Percentiles rank a stretch among this genome's conserved stretches.
phyloP scores from a whole-genome alignment of 2,113 vertebrate genomes.

The Egretta garzetta region DNA sequence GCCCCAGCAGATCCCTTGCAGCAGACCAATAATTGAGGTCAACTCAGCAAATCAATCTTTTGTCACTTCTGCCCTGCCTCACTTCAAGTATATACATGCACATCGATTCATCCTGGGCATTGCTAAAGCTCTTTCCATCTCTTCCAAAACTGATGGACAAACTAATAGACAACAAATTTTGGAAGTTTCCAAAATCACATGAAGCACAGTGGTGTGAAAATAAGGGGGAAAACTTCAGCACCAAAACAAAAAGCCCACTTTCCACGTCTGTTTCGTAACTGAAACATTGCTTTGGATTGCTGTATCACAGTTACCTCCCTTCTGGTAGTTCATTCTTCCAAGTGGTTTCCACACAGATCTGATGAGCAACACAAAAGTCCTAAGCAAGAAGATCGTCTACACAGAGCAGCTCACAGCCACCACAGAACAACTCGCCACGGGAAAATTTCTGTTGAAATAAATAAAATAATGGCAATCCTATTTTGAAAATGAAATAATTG shows the following conservation, averaged over 20 bases:
- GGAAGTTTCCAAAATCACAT: background rate
- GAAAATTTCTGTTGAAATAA: background rate
- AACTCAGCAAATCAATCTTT: constrained; percentile 13
- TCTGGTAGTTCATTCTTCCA: background rate
- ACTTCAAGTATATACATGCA: background rate
- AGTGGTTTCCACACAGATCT: background rate
- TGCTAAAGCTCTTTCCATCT: background rate
- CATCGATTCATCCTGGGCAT: background rate
- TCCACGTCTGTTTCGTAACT: background rate
- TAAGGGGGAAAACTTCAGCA: background rate
- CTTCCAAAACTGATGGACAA: background rate
- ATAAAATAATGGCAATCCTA: background rate
- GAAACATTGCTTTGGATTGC: background rate
- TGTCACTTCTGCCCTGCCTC: background rate
- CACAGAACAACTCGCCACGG: background rate
- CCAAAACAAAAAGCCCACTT: background rate
- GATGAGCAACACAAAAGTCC: background rate
- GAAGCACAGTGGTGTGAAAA: background rate
- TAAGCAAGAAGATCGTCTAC: background rate
- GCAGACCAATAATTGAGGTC: background rate
- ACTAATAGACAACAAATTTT: background rate
- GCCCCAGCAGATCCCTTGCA: background rate
- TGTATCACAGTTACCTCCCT: background rate
- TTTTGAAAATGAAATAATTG: constrained; percentile 21
- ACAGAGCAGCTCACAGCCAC: background rate